These are phyloP conservation scores for Folsomia manolachei DNA, from an alignment of 2,888 invertebrate genomes.

Conservation along the genomic window DNA sequence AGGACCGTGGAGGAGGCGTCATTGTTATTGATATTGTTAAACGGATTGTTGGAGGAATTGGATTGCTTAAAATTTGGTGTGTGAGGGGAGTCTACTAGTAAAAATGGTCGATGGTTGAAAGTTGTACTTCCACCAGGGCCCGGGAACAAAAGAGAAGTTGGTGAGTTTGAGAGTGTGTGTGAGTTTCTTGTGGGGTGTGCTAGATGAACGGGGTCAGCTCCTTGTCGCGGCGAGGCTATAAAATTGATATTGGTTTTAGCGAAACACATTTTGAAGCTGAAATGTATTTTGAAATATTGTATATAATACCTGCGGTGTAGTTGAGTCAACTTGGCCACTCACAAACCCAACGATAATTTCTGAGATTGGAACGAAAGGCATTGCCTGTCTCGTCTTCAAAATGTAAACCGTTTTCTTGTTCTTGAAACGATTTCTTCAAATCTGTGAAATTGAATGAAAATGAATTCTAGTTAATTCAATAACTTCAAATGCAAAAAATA, in stretches of 20 bases:
- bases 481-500: neutral
- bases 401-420: slow-evolving; percentile 49
- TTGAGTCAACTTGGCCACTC: slow-evolving; percentile 98
- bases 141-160: neutral
- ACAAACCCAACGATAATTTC: slow-evolving; percentile 77
- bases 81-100: slow-evolving; percentile 15
- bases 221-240: slow-evolving; percentile 29
- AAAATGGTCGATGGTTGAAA: neutral
- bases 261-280: neutral
- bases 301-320: slow-evolving; percentile 18
- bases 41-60: slow-evolving; percentile 7
- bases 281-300: neutral
- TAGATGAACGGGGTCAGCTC: slow-evolving; percentile 47
- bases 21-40: slow-evolving; percentile 21
- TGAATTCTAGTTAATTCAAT: neutral
- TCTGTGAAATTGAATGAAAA: slow-evolving; percentile 31
- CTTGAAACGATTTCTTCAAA: slow-evolving; percentile 48
- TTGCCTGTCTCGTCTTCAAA: slow-evolving; percentile 47
- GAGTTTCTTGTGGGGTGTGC: slow-evolving; percentile 29
- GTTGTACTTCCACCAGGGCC: slow-evolving; percentile 18
- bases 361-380: slow-evolving; percentile 41
- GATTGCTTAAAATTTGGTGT: slow-evolving; percentile 17
- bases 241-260: neutral
- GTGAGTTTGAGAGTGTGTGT: neutral
- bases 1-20: slow-evolving; percentile 30